Evolutionary conservation across 2,113 vertebrate genomes (phyloP).

Genomic region (Tylochromis polylepis): DNA sequence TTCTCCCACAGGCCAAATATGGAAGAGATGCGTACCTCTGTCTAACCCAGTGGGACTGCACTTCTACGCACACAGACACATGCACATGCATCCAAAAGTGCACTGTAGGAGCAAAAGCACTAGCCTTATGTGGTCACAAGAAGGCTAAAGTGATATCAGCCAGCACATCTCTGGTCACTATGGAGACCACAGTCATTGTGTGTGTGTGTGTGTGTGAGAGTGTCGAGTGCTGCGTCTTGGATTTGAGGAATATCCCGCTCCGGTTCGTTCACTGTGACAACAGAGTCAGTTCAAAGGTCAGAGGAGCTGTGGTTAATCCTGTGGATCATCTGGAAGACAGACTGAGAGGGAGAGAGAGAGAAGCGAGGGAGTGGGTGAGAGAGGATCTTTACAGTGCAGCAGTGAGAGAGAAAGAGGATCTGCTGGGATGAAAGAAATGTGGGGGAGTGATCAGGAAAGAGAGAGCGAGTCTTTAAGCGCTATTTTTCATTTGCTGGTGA

Average conservation of each 20-base stretch:
- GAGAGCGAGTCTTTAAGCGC: neutral
- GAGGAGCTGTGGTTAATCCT: slow-evolving; percentile 46
- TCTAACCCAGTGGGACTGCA: slow-evolving; percentile 29
- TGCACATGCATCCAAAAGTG: slow-evolving; percentile 12
- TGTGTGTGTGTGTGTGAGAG: neutral
- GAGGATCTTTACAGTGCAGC: slow-evolving; percentile 4
- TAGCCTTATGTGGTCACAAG: slow-evolving; percentile 70
- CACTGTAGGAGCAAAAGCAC: slow-evolving; percentile 29
- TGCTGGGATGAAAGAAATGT: slow-evolving; percentile 10
- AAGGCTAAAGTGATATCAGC: slow-evolving; percentile 29
- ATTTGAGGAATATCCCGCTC: slow-evolving; percentile 47
- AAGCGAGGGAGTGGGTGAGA: slow-evolving; percentile 10
- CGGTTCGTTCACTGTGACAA: slow-evolving; percentile 47
- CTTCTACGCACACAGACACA: neutral
- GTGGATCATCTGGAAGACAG: slow-evolving; percentile 46
- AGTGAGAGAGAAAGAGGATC: neutral
- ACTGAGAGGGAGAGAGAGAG: slow-evolving; percentile 5
- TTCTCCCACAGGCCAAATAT: slow-evolving; percentile 70
- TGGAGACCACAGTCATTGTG: slow-evolving; percentile 9
- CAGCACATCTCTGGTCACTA: slow-evolving; percentile 37
- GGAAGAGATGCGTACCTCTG: slow-evolving; percentile 53
- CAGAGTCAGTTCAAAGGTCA: slow-evolving; percentile 51
- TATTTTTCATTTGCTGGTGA: neutral
- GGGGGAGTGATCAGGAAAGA: slow-evolving; percentile 14
- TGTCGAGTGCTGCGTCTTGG: neutral